A percentile compares a stretch with the other conserved stretches of the same genome.
Evolutionary conservation across 2,888 invertebrate genomes (phyloP).

Genomic region (Hirtodrosophila confusa): DNA sequence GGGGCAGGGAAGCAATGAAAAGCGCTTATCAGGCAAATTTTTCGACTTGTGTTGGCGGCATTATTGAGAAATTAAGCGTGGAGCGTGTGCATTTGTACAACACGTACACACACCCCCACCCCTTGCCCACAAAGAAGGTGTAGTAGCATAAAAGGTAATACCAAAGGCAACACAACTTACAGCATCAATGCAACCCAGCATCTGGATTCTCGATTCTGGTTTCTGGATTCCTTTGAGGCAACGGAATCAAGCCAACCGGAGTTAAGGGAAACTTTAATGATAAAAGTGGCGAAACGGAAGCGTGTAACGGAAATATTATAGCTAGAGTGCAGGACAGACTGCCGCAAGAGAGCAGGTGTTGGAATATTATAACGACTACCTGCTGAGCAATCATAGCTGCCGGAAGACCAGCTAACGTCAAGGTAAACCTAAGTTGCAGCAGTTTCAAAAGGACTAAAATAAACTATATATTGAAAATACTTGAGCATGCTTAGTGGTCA

Average conservation of each 20-base stretch:
- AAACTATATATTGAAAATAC: background rate
- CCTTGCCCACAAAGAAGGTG: conserved; percentile 2
- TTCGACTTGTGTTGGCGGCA: conserved; percentile 49
- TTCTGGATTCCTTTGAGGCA: too few species aligned
- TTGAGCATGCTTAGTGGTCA: too few species aligned
- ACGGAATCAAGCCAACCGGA: conserved; percentile 11
- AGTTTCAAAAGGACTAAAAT: background rate
- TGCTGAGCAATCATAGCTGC: conserved; percentile 25
- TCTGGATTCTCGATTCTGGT: background rate
- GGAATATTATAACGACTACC: conserved; percentile 43
- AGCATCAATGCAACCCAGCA: conserved; percentile 13
- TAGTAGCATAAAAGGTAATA: conserved; percentile 13
- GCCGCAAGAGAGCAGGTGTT: conserved; percentile 37
- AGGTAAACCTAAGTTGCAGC: background rate
- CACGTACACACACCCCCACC: conserved; percentile 34
- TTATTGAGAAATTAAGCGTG: conserved; percentile 74
- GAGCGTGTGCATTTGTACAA: conserved; percentile 54
- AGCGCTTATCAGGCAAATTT: conserved; percentile 70
- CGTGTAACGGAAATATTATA: conserved; percentile 45
- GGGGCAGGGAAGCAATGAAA: conserved; percentile 26
- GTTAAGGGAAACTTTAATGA: conserved; percentile 65
- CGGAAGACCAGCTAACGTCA: background rate
- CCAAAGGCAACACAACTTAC: conserved; percentile 3
- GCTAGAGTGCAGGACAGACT: conserved; percentile 23
- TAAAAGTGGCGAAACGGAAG: conserved; percentile 51